A percentile compares a stretch with the other conserved stretches of the same genome.
Evolutionary conservation across 2,797 vertebrate genomes (phyloP).

Genomic region (Pseudochaenichthys georgianus): DNA sequence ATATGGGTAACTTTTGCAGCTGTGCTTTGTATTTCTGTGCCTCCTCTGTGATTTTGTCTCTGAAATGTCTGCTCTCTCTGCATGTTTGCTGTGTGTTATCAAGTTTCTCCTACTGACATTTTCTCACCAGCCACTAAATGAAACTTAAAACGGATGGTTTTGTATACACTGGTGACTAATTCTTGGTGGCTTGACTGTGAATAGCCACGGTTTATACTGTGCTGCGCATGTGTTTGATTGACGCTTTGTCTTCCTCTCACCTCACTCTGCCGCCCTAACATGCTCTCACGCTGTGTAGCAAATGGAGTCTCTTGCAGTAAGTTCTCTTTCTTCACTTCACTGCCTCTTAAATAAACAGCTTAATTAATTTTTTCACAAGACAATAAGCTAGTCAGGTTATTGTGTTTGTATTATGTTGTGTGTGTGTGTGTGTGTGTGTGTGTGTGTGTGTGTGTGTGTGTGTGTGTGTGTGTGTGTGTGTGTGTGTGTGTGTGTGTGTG

Average conservation of each 20-base stretch:
- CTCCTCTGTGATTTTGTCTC: slow-evolving; percentile 32
- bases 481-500: not conserved
- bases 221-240: slow-evolving; percentile 91
- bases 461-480: not conserved
- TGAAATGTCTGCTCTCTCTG: slow-evolving; percentile 47
- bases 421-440: slow-evolving; percentile 10
- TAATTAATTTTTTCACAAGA: slow-evolving; percentile 26
- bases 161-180: slow-evolving; percentile 46
- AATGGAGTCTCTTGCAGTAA: slow-evolving; percentile 99
- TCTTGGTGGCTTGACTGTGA: slow-evolving; percentile 46
- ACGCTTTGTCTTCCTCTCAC: slow-evolving; percentile 91
- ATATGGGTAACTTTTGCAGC: not conserved
- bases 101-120: slow-evolving; percentile 12
- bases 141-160: slow-evolving; percentile 17
- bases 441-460: not conserved
- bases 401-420: slow-evolving; percentile 35
- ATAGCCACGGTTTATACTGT: slow-evolving; percentile 33
- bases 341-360: slow-evolving; percentile 46
- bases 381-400: slow-evolving; percentile 3
- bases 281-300: slow-evolving; percentile 98
- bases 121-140: not conserved
- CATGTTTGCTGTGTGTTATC: slow-evolving; percentile 45
- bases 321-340: slow-evolving; percentile 84
- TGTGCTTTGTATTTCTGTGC: slow-evolving; percentile 22
- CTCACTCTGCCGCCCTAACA: slow-evolving; percentile 92